Conservation (phyloP, 2,888 invertebrate genomes). For the Corbicula japonica region DNA sequence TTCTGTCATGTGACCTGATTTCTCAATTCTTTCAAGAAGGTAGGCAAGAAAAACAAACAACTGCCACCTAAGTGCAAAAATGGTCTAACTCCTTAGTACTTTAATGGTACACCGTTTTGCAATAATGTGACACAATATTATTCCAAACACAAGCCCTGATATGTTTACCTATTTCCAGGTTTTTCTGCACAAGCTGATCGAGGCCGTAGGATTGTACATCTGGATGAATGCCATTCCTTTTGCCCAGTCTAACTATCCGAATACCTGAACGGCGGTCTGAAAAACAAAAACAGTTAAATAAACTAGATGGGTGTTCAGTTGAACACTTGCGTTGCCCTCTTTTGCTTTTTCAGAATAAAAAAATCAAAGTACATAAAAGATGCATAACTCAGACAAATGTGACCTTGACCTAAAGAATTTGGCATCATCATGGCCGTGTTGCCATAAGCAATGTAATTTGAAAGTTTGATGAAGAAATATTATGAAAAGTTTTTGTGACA, state of each 20-base stretch:
- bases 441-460: too few species aligned
- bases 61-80: not conserved
- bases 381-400: not conserved
- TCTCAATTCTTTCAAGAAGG: too few species aligned
- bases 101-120: not conserved
- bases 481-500: too few species aligned
- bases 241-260: slow-evolving; percentile 90
- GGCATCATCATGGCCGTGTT: too few species aligned
- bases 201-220: slow-evolving; percentile 89
- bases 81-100: not conserved
- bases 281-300: slow-evolving; percentile 6
- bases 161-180: slow-evolving; percentile 64
- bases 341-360: not conserved
- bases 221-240: slow-evolving; percentile 89
- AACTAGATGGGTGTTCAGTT: slow-evolving; percentile 8
- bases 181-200: slow-evolving; percentile 87
- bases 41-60: not conserved
- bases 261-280: slow-evolving; percentile 31
- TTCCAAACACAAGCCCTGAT: not conserved
- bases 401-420: not conserved
- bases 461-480: too few species aligned
- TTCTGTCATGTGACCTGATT: too few species aligned
- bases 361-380: not conserved
- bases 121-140: not conserved
- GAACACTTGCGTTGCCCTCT: not conserved